Conservation (phyloP, 2,113 vertebrate genomes). For the Notarius quadriscutis region DNA sequence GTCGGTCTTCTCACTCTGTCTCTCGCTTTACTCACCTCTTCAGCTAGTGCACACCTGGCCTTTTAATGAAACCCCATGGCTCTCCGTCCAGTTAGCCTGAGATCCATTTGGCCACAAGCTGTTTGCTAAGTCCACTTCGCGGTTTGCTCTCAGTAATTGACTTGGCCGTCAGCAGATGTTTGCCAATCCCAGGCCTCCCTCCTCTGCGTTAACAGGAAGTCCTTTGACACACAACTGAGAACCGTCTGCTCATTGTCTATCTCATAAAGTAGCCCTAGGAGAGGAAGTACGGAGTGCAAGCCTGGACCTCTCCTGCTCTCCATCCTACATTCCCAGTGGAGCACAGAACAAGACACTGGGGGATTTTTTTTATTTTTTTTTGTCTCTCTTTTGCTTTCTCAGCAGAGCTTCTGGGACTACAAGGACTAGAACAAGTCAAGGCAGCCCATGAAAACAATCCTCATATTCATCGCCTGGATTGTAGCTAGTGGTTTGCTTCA, state of each 20-base stretch:
- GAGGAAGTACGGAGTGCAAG: constrained; percentile 33
- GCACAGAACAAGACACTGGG: background rate
- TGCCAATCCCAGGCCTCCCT: constrained; percentile 10
- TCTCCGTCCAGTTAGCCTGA: constrained; percentile 15
- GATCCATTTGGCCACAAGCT: constrained; percentile 25
- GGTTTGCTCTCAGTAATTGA: constrained; percentile 32
- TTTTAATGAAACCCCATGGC: constrained; percentile 7
- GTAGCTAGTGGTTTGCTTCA: background rate
- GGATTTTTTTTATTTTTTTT: background rate
- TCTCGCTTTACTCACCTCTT: background rate
- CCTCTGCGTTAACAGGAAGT: constrained; percentile 17
- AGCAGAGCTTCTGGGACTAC: background rate
- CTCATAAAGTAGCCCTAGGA: constrained; percentile 18
- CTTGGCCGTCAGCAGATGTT: constrained; percentile 36
- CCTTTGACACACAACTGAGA: constrained; percentile 26
- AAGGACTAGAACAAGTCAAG: background rate
- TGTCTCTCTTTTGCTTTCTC: too few relatives aligned
- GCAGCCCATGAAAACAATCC: background rate
- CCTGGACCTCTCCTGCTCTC: background rate
- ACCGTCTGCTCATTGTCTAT: constrained; percentile 38
- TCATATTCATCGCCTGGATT: background rate
- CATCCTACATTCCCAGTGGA: background rate
- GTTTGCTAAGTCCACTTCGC: constrained; percentile 28
- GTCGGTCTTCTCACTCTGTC: background rate
- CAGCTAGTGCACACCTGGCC: constrained; percentile 11